Percentiles rank a stretch among this genome's conserved stretches.
Conservation (phyloP, 2,113 vertebrate species). For the Centrocercus urophasianus region DNA sequence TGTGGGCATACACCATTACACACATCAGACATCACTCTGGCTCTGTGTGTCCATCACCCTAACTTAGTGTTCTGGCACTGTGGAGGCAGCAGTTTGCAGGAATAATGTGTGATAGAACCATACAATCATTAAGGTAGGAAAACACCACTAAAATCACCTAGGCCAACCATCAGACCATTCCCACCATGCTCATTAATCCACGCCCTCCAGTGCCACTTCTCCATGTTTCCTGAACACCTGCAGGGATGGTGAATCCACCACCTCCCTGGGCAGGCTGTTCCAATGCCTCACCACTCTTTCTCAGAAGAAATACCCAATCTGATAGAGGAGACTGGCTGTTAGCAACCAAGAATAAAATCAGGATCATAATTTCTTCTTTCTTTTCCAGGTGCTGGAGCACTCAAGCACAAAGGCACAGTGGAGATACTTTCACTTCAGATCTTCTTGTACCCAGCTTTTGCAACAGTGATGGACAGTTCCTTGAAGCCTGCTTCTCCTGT, state of each 20-base stretch:
- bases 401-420: accelerated
- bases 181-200: too few species aligned
- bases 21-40: background rate
- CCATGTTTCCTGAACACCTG: too few species aligned
- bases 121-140: too few species aligned
- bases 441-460: background rate
- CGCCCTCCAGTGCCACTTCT: too few species aligned
- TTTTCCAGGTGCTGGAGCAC: background rate
- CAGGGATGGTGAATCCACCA: too few species aligned
- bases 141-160: too few species aligned
- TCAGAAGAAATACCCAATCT: too few species aligned
- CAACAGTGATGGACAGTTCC: background rate
- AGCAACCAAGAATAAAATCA: background rate
- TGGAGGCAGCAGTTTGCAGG: background rate
- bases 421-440: background rate
- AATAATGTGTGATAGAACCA: background rate
- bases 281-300: too few species aligned
- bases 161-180: too few species aligned
- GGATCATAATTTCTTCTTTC: background rate
- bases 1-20: background rate
- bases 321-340: background rate
- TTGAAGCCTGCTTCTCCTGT: background rate
- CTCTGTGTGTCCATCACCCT: background rate
- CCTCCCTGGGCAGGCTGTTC: too few species aligned
- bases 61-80: accelerated